Base-by-base conservation (phyloP, 2,888 invertebrate species). In the Mamestra brassicae region DNA sequence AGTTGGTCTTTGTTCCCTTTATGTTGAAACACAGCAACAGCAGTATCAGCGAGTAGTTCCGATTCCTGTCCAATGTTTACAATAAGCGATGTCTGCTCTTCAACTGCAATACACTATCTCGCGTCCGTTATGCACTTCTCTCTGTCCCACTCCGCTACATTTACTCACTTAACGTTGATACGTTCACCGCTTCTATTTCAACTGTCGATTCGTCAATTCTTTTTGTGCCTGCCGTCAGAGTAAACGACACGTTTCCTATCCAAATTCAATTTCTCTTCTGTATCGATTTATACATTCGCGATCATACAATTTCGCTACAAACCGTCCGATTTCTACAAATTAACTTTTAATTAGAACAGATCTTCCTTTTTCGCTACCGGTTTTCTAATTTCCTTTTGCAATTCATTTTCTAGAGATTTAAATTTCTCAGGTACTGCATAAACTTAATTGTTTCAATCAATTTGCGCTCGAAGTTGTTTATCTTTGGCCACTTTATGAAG, bases 151-250 rank as follows among this genome's bases (percentile, higher is more conserved):
- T 58, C 61, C 55, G 72, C 60, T 61, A 71, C 62, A 73, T 73
- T 67, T 65, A 71, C 80, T 73, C 70, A 80, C 68, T 79, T 76
- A 75, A 72, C 71, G 52, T 77, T 58, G 70, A 76, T 78, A 77
- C 61, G 61, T 79, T 82, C 77, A 70, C 78, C 74, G 80, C 70
- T 76, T 65, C 69, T 81, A 84, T 85, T 87, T 85, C 75, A 82
- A 73, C 78, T 87, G 89, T 89, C 89, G 84, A 85, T 85, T 86
- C 78, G 86, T 88, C 89, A 84, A 75, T 78, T 83, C 81, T 84
- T 85, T 84, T 84, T 85, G 73, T 85, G 74, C 67, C 75, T 72
- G 61, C 65, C 80, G 74, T 80, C 84, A 75, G 55, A 66, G 54
- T 74, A 78, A n/a, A 71, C 78, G 85, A 86, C 84, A 79, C 84